phyloP scores from a whole-genome alignment of 1,140 invertebrate genomes.

The Elysia chlorotica region DNA sequence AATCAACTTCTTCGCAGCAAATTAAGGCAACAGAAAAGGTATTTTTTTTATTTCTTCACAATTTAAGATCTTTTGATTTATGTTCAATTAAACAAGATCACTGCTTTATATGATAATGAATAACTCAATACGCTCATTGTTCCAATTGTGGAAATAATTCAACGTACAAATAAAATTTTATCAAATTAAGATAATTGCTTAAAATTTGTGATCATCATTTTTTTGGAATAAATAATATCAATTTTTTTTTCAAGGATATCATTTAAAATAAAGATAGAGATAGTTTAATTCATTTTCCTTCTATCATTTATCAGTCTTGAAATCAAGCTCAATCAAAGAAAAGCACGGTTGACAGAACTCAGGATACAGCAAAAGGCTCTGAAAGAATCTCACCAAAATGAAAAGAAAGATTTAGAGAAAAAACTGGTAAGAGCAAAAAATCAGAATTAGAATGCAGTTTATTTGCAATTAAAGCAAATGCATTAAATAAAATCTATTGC shows the following conservation, averaged over 20 bases:
- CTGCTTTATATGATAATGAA: neutral
- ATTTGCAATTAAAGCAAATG: slow-evolving; percentile 38
- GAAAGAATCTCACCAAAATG: slow-evolving; percentile 24
- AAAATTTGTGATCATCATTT: too few species aligned
- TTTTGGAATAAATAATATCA: too few species aligned
- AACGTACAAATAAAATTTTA: too few species aligned
- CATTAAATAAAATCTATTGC: neutral
- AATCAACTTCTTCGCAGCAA: slow-evolving; percentile 47
- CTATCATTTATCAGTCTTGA: slow-evolving; percentile 40
- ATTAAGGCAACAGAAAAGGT: slow-evolving; percentile 50
- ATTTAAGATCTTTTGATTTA: neutral
- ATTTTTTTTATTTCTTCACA: neutral
- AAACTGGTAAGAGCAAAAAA: slow-evolving; percentile 28
- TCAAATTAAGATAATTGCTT: too few species aligned
- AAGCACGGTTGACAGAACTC: slow-evolving; percentile 43
- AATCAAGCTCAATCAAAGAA: slow-evolving; percentile 45
- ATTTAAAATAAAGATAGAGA: slow-evolving; percentile 46
- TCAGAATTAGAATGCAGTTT: slow-evolving; percentile 42
- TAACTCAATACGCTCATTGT: neutral
- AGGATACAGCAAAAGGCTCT: slow-evolving; percentile 38
- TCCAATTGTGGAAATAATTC: too few species aligned
- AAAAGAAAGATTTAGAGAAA: slow-evolving; percentile 27
- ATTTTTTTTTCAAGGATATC: slow-evolving; percentile 44
- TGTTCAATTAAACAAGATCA: neutral
- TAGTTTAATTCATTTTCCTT: slow-evolving; percentile 33